phyloP scores from a whole-genome alignment of 2,888 invertebrate genomes.

The Xanthia icteritia region DNA sequence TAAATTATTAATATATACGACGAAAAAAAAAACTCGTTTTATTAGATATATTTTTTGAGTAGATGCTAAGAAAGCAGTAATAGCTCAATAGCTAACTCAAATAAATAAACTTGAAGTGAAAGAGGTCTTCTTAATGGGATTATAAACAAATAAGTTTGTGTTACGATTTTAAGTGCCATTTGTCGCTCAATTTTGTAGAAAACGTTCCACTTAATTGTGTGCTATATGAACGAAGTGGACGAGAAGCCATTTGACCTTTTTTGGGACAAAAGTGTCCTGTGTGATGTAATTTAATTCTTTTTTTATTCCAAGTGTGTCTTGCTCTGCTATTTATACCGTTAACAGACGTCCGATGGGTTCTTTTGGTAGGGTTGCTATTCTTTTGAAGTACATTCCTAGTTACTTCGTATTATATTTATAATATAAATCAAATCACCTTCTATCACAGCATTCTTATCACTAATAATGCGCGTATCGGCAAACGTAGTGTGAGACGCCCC shows the following conservation, averaged over 20 bases:
- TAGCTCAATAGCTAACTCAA: neutral
- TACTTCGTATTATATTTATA: neutral
- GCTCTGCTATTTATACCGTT: neutral
- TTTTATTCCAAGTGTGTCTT: neutral
- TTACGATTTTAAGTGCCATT: conserved; percentile 36
- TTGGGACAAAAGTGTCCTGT: neutral
- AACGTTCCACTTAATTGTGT: conserved; percentile 35
- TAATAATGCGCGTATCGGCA: too few species aligned
- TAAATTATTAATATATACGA: too few species aligned
- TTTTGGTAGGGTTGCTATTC: neutral
- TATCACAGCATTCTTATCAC: neutral
- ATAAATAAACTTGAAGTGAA: neutral
- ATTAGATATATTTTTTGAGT: neutral
- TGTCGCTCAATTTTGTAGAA: conserved; percentile 26
- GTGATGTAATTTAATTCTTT: conserved; percentile 25
- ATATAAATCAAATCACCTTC: neutral
- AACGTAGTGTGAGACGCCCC: too few species aligned
- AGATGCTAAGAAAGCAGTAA: neutral
- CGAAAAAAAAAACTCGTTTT: too few species aligned
- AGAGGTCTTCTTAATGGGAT: neutral
- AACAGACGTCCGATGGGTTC: neutral
- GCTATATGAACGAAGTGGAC: conserved; percentile 27
- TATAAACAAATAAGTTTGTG: conserved; percentile 15
- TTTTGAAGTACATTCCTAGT: neutral
- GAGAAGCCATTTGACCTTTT: conserved; percentile 16